Conservation (phyloP, 2,888 invertebrate species). For the Magallana nippona region DNA sequence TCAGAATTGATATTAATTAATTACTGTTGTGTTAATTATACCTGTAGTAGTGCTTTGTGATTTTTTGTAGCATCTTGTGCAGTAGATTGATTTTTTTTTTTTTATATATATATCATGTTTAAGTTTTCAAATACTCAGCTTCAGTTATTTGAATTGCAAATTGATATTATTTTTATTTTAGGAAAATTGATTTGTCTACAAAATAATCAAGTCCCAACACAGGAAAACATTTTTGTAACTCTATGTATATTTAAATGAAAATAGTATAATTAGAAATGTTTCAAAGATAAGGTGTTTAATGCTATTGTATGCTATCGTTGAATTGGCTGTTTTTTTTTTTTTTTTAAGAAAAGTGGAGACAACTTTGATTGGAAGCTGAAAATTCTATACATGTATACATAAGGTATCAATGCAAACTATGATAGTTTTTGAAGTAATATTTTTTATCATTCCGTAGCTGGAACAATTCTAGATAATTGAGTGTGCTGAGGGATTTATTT, state of each 20-base stretch:
- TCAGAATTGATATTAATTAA: not conserved
- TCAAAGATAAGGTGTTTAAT: not conserved
- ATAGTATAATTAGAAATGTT: not conserved
- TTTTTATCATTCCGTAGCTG: not conserved
- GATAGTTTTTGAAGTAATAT: too few species aligned
- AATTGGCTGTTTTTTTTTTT: too few species aligned
- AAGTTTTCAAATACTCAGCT: constrained; percentile 27
- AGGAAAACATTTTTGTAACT: not conserved
- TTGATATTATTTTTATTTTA: constrained; percentile 22
- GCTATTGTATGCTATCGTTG: too few species aligned
- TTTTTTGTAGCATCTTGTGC: not conserved
- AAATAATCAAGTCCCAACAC: constrained; percentile 9
- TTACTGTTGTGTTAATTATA: not conserved
- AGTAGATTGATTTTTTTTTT: too few species aligned
- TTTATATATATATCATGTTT: not conserved
- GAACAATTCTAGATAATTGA: too few species aligned
- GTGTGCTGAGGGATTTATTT: too few species aligned
- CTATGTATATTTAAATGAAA: not conserved
- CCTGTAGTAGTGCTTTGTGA: not conserved
- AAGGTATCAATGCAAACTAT: not conserved
- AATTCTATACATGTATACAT: too few species aligned
- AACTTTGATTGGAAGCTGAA: not conserved
- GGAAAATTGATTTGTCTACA: not conserved
- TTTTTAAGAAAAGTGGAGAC: not conserved
- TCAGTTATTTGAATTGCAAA: constrained; percentile 8